Conservation (phyloP, 92 coral and sea anemone genomes). For the Zoanthus gigantus region DNA sequence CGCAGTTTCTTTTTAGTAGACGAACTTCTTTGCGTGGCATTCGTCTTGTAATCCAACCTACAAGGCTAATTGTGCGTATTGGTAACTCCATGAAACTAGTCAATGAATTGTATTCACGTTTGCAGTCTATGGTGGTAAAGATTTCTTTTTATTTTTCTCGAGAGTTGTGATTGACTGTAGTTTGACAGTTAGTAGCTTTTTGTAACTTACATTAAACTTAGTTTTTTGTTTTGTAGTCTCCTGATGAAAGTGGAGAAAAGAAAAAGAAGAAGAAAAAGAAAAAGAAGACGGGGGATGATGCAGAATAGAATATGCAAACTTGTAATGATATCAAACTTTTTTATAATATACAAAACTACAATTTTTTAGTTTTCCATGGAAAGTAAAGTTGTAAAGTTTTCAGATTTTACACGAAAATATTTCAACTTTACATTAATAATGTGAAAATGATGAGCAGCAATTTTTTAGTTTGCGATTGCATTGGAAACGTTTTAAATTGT, state of each 20-base stretch:
- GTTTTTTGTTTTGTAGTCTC: conserved; percentile 40
- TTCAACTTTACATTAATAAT: no score
- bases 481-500: no score
- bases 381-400: neutral
- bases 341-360: neutral
- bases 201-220: neutral
- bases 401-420: neutral
- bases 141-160: no score
- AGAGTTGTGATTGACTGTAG: neutral
- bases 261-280: conserved; percentile 92
- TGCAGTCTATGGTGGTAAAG: no score
- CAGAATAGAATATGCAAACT: conserved; percentile 47
- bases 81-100: no score
- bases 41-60: no score
- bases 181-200: neutral
- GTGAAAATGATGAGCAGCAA: no score
- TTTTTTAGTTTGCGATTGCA: no score
- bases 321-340: neutral
- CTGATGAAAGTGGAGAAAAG: conserved; percentile 80
- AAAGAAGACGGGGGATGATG: conserved; percentile 59
- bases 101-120: no score
- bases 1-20: no score
- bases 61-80: no score
- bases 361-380: neutral
- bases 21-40: no score